Base-by-base conservation (phyloP, 2,113 vertebrate species). In the Nothocercus nigrocapillus region DNA sequence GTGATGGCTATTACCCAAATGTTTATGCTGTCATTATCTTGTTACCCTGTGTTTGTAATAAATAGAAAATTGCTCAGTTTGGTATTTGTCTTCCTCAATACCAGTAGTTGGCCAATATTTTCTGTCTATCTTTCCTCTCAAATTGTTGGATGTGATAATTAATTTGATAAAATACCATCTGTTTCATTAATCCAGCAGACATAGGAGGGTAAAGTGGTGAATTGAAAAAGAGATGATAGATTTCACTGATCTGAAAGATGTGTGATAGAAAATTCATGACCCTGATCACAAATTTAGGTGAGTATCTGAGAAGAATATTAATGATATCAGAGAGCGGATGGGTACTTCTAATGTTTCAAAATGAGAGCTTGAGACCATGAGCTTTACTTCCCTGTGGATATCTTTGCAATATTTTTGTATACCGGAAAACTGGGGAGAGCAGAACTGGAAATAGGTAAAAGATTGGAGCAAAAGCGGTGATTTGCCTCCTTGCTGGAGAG, bases 91-190 rank as follows among this genome's bases (percentile, higher is more conserved):
- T 91, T 94, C 53, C 44, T 53, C 74, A 62, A 15, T 73, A 89
- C 64, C 81, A 30, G 47, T 89, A 81, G 32, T 74, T 47, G 47
- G 36, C 51, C 78, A 38, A 92, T 92, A 56, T 81, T 74, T 67
- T 70, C 45, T 86, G 81, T 86, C 76, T 72, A 92, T 91, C 68
- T 18, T 88, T 70, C 81, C 72, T 85, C 74, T 36, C 30, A 79
- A 69, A 73, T 62, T 62, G 84, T 70, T 94, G 83, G 82, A 85
- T 74, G 68, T 81, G 90, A 77, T 94, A 90, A 96, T 90, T 89
- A 74, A 87, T 11, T 70, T 85, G 89, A 91, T 92, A 58, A 76
- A 94, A 82, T 0, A 16, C 74, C 56, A 58, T 67, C 70, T 8
- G 0, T 93, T 89, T 25, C 89, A 77, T 85, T 82, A 91, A 94